Percentiles rank a stretch among this genome's conserved stretches.
Conservation (phyloP, 2,888 invertebrate species). For the Eupithecia pulchellata region DNA sequence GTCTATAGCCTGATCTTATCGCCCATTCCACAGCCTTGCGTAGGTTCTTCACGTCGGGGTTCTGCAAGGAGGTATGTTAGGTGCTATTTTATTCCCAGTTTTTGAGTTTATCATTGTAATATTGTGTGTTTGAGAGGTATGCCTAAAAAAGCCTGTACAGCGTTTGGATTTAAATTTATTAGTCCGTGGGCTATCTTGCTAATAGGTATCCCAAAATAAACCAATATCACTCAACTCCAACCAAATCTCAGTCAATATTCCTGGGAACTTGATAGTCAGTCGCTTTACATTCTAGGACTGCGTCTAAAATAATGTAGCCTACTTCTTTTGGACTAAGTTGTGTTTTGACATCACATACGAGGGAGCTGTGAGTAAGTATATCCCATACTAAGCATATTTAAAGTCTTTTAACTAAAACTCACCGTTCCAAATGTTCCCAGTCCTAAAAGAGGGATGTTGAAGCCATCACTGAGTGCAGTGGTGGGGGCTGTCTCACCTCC, state of each 20-base stretch:
- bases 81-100: background rate
- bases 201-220: too few relatives aligned
- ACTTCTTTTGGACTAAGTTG: background rate
- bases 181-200: too few relatives aligned
- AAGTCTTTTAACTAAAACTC: constrained; percentile 30
- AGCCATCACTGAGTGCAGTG: constrained; percentile 67
- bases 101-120: background rate
- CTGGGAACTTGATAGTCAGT: too few relatives aligned
- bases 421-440: constrained; percentile 66
- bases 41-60: constrained; percentile 54
- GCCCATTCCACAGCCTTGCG: constrained; percentile 60
- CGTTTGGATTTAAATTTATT: background rate
- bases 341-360: background rate
- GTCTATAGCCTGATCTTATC: constrained; percentile 65
- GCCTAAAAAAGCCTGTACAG: background rate
- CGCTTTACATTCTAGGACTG: too few relatives aligned
- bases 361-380: background rate
- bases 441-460: constrained; percentile 68
- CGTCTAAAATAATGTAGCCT: too few relatives aligned
- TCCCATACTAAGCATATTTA: background rate
- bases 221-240: too few relatives aligned
- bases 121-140: background rate
- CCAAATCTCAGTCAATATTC: background rate
- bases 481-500: constrained; percentile 54
- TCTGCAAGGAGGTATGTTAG: constrained; percentile 41